Percentiles rank a stretch among this genome's conserved stretches.
Evolutionary conservation across 2,888 invertebrate species (phyloP).

Genomic region (Idaea aversata): DNA sequence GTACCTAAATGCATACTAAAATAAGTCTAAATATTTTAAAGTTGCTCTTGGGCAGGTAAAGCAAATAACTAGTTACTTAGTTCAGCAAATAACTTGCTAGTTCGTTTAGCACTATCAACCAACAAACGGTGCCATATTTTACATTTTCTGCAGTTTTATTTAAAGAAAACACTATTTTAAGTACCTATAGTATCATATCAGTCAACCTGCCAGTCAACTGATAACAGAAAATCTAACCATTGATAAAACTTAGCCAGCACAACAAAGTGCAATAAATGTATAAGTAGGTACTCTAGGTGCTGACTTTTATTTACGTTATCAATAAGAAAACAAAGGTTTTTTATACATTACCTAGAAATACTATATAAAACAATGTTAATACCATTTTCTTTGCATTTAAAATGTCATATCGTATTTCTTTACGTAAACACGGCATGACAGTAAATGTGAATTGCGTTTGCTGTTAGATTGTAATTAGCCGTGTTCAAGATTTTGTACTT

Average conservation of each 20-base stretch:
- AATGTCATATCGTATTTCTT: neutral
- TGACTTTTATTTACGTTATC: neutral
- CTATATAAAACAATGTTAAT: neutral
- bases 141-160: neutral
- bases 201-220: neutral
- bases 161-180: neutral
- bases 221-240: neutral
- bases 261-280: neutral
- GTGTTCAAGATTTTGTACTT: neutral
- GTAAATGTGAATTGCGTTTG: neutral
- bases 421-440: no score
- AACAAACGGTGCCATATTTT: neutral
- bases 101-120: neutral
- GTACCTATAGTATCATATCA: neutral
- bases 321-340: neutral
- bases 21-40: neutral
- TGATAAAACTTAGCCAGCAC: neutral
- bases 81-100: no score
- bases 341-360: neutral
- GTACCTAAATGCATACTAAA: neutral
- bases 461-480: neutral
- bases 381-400: neutral
- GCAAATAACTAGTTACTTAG: no score
- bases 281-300: neutral
- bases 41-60: neutral